Evolutionary conservation across 2,797 vertebrate species (phyloP), one percentile per base, ranked within the genome.

Genomic region (Poliocrania exsul): DNA sequence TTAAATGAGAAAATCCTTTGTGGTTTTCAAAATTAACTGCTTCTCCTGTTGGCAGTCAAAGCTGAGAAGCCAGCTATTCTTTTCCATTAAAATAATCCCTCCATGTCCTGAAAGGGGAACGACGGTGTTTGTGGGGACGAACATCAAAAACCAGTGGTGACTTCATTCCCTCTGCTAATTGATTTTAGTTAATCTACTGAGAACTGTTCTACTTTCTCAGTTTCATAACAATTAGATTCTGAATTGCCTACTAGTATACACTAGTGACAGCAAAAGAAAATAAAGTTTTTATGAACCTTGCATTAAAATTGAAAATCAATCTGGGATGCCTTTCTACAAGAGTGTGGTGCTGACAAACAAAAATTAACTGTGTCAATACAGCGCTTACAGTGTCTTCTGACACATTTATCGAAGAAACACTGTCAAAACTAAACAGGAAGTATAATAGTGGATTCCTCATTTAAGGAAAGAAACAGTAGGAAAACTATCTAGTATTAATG

Each of bases 131-230:
- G 1, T 65, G 51, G 38, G 37, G 44, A 20, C 0, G 0, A 87
- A 8, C n/a, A 84, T 26, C 4, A 8, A 74, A 88, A 82, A 38
- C 17, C 71, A 50, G n/a, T 64, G 53, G 33, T 81, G 91, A 74
- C 60, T 91, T 85, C 71, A 50, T 49, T 91, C 86, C 91, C 81
- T 80, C 49, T 96, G 95, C 35, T 87, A 91, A 95, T 87, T 87
- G 92, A 85, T 70, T 92, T 90, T 54, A 80, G 64, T 93, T 93
- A 87, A 60, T 95, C 94, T 91, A 94, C 53, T 77, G 89, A 92
- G 91, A 51, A 62, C 86, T 91, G 82, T 49, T 79, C 89, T 87
- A 95, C 84, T 93, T 95, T 81, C 71, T 80, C 20, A n/a, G 62
- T 80, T 95, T 89, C 89, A 91, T 74, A 91, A 86, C 69, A 93